Evolutionary conservation across 2,888 invertebrate genomes (phyloP).

Genomic region (Latrodectus elegans): DNA sequence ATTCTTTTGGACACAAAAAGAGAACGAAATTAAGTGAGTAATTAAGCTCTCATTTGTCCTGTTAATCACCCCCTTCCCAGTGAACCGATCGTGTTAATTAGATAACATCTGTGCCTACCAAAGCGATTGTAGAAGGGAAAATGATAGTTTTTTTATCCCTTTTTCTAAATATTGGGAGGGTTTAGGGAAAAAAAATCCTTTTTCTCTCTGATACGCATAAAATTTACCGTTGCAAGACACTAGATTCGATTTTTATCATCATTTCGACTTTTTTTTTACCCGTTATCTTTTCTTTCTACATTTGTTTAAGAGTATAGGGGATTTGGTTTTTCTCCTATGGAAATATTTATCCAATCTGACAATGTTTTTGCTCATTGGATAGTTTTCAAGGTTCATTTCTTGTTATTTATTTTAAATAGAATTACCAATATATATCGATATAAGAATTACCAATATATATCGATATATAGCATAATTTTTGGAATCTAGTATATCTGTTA

Average conservation of each 20-base stretch:
- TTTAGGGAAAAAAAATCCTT: not conserved
- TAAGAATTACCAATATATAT: too few species aligned
- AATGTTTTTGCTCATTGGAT: too few species aligned
- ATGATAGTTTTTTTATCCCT: conserved; percentile 1
- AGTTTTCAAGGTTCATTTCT: too few species aligned
- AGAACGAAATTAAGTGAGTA: conserved; percentile 47
- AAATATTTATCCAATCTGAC: too few species aligned
- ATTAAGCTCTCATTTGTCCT: conserved; percentile 58
- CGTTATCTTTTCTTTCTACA: not conserved
- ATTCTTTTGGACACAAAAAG: conserved; percentile 12
- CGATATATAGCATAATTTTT: too few species aligned
- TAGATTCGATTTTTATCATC: too few species aligned
- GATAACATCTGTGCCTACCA: conserved; percentile 56
- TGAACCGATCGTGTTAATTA: conserved; percentile 59
- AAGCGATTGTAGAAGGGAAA: conserved; percentile 2
- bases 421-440: too few species aligned
- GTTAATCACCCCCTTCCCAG: conserved; percentile 58
- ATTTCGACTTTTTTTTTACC: too few species aligned
- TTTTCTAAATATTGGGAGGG: not conserved
- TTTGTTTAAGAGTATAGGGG: not conserved
- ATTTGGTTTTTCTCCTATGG: too few species aligned
- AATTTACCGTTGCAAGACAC: not conserved
- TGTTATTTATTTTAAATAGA: too few species aligned
- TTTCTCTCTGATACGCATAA: not conserved
- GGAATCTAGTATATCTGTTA: too few species aligned